Conservation (phyloP, 2,113 vertebrate genomes). For the Artemisiospiza belli region DNA sequence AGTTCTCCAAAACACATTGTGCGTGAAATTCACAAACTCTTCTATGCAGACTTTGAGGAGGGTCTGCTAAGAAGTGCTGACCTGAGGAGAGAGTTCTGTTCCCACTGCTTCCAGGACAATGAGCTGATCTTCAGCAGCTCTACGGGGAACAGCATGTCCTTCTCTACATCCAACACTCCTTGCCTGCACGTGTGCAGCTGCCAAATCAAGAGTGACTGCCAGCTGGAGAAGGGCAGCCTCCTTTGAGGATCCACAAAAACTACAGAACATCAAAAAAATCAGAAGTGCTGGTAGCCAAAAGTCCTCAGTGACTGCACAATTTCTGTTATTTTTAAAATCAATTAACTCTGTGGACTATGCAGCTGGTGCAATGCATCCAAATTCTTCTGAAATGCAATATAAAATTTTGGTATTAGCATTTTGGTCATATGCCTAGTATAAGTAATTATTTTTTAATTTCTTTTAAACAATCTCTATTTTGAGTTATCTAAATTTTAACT, state of each 20-base stretch:
- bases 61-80: background rate
- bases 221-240: background rate
- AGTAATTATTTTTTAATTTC: background rate
- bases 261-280: background rate
- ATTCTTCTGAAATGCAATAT: background rate
- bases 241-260: background rate
- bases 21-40: background rate
- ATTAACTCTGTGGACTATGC: background rate
- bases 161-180: background rate
- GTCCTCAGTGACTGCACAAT: background rate
- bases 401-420: background rate
- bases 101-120: background rate
- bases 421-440: background rate
- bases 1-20: background rate
- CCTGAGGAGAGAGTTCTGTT: background rate
- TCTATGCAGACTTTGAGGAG: background rate
- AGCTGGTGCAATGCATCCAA: background rate
- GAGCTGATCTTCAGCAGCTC: conserved; percentile 4
- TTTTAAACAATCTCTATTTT: background rate
- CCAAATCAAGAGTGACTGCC: conserved; percentile 5
- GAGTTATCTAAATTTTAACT: background rate
- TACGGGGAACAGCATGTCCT: background rate
- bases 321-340: background rate
- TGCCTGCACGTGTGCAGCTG: background rate
- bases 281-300: background rate